Conservation (phyloP, 1,140 invertebrate species). For the Drosophila gunungcola region DNA sequence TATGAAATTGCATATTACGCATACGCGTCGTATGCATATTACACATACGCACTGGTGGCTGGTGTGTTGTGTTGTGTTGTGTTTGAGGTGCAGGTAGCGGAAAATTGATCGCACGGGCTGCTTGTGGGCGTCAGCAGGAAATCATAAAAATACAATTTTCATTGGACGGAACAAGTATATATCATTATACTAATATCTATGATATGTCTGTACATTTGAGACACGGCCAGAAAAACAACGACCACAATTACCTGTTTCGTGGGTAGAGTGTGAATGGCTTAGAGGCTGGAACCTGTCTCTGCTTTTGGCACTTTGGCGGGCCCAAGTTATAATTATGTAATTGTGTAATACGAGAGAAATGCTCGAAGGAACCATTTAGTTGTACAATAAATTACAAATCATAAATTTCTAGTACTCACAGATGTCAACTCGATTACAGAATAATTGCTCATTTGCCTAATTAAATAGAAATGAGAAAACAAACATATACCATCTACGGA, state of each 20-base stretch:
- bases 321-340: conserved; percentile 51
- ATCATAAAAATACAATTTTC: conserved; percentile 71
- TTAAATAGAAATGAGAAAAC: conserved; percentile 49
- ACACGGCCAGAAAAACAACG: conserved; percentile 34
- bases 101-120: conserved; percentile 47
- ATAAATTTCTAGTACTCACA: conserved; percentile 42
- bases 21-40: conserved; percentile 62
- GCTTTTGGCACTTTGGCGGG: conserved; percentile 23
- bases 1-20: conserved; percentile 61
- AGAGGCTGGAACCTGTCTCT: conserved; percentile 45
- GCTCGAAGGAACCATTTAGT: conserved; percentile 20
- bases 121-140: conserved; percentile 68
- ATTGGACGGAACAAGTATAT: conserved; percentile 69
- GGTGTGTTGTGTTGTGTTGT: background rate
- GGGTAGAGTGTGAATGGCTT: conserved; percentile 70
- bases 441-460: conserved; percentile 58
- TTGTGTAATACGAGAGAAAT: conserved; percentile 39
- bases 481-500: conserved; percentile 8
- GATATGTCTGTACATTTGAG: conserved; percentile 61
- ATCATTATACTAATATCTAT: conserved; percentile 51
- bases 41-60: conserved; percentile 47
- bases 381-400: conserved; percentile 25
- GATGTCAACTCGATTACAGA: conserved; percentile 51
- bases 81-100: conserved; percentile 26
- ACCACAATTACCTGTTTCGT: conserved; percentile 57